Evolutionary conservation across 1,140 invertebrate species (phyloP).

Genomic region (Drosophila parabipectinata): DNA sequence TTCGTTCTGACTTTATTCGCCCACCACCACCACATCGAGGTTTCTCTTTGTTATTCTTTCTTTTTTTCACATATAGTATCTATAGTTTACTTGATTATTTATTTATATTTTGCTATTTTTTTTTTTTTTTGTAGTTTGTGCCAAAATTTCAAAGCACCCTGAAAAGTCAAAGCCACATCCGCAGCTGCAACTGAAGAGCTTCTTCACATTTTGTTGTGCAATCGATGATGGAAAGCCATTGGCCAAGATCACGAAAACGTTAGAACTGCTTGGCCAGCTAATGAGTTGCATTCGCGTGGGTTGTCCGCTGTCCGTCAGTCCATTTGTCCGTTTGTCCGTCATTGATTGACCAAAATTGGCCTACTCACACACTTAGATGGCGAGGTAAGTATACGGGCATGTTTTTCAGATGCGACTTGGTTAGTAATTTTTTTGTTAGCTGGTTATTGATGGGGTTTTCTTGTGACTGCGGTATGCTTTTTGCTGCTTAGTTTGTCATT

Average conservation of each 20-base stretch:
- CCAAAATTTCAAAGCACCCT: constrained; percentile 9
- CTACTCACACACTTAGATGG: constrained; percentile 27
- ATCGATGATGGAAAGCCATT: constrained; percentile 31
- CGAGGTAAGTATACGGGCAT: constrained; percentile 2
- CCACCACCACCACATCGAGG: constrained; percentile 40
- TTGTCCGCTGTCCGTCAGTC: constrained; percentile 8
- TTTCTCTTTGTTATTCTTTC: constrained; percentile 43
- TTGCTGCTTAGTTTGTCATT: constrained; percentile 53
- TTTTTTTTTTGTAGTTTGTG: constrained; percentile 5
- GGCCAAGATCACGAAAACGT: constrained; percentile 30
- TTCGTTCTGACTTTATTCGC: constrained; percentile 78
- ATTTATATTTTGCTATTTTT: constrained; percentile 9
- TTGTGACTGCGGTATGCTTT: constrained; percentile 13
- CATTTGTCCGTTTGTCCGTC: constrained; percentile 29
- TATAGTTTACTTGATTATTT: constrained; percentile 1
- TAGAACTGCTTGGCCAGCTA: constrained; percentile 56
- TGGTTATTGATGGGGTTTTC: constrained; percentile 60
- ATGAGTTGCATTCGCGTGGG: constrained; percentile 71
- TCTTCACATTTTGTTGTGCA: constrained; percentile 41
- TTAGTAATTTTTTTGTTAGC: constrained; percentile 56
- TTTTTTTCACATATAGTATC: background rate
- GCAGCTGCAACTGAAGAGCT: constrained; percentile 28
- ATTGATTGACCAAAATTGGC: constrained; percentile 81
- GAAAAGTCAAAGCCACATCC: constrained; percentile 22
- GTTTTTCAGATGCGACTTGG: constrained; percentile 29